These are phyloP conservation scores for Hippoglossus hippoglossus DNA, from an alignment of 2,797 vertebrate genomes.

Conservation along the genomic window DNA sequence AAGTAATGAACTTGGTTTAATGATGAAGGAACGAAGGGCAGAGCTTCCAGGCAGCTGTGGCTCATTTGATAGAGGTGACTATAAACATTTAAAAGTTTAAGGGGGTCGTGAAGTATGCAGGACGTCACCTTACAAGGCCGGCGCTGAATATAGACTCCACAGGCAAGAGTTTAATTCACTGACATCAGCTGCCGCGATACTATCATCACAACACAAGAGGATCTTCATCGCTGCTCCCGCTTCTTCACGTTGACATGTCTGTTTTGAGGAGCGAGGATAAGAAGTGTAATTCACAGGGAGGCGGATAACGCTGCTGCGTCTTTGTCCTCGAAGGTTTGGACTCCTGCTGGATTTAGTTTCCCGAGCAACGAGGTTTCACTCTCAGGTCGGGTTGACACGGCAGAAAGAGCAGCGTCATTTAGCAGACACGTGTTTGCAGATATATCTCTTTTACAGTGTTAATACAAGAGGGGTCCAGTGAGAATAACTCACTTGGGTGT, in stretches of 20 bases:
- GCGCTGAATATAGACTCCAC: constrained; percentile 31
- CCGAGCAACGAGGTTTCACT: constrained; percentile 5
- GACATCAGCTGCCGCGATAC: constrained; percentile 41
- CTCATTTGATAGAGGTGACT: constrained; percentile 57
- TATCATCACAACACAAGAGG: constrained; percentile 30
- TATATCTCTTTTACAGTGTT: too few relatives aligned
- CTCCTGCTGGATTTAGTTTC: constrained; percentile 25
- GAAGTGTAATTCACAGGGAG: constrained; percentile 29
- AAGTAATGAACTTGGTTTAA: constrained; percentile 84
- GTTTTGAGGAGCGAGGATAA: constrained; percentile 39
- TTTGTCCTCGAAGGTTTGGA: constrained; percentile 20
- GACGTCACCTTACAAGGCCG: constrained; percentile 13
- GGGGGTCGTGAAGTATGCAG: constrained; percentile 22
- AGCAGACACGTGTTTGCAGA: neutral
- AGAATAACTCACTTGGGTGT: too few relatives aligned
- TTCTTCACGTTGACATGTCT: constrained; percentile 18
- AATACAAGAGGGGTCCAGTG: too few relatives aligned
- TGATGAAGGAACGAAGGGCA: constrained; percentile 62
- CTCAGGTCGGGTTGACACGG: neutral
- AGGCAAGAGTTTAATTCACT: constrained; percentile 21
- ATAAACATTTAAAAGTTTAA: constrained; percentile 41
- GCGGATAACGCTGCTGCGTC: constrained; percentile 28
- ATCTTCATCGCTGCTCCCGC: constrained; percentile 23
- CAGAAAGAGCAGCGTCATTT: constrained; percentile 1
- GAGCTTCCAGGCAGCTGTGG: constrained; percentile 63